Base-by-base conservation (phyloP, 2,888 invertebrate species). In the Steinernema carpocapsae region DNA sequence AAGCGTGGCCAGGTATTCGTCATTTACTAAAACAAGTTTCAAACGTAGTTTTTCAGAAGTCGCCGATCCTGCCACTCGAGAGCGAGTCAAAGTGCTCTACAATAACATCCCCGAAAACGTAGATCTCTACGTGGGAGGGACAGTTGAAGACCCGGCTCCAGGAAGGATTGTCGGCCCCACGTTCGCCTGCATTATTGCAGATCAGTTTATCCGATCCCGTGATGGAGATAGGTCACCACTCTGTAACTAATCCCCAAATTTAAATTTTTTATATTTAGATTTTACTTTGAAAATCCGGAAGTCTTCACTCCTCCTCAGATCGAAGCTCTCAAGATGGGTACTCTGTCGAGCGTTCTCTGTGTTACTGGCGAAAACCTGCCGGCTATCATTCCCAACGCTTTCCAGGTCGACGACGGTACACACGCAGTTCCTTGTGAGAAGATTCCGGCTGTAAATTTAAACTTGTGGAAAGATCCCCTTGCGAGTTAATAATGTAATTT, bases 1-100 rank as follows among this genome's bases (percentile, higher is more conserved):
- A 94, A 59, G 95, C 96, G 85, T 90, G 99, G 51, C 90, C 90
- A 22, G 86, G 88, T 0, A 22, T 32, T 17, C 72, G 19, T 17
- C 22, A 52, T 52, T 7, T n/a, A 22, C 6, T 12, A 72, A 43
- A 10, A 43, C 48, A 12, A 10, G 48, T 19, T 19, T n/a, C 19
- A 17, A 17, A 6, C 6, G n/a, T 48, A 48, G 19, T 71, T 78
- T 37, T 51, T 80, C n/a, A n/a, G 86, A 86, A 75, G 85, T 87
- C 0, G 70, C 79, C 0, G 84, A 87, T 72, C 70, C 70, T 7
- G 79, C 76, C 14, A 86, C 85, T 12, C 82, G 83, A 14, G 75
- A 83, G 42, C 78, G 86, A 32, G 82, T 87, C 22, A 56, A 77
- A 19, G 77, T 83, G 52, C 77, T 86, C 22, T 82, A 78, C 76